phyloP scores from a whole-genome alignment of 2,113 vertebrate species.

The Vidua macroura region DNA sequence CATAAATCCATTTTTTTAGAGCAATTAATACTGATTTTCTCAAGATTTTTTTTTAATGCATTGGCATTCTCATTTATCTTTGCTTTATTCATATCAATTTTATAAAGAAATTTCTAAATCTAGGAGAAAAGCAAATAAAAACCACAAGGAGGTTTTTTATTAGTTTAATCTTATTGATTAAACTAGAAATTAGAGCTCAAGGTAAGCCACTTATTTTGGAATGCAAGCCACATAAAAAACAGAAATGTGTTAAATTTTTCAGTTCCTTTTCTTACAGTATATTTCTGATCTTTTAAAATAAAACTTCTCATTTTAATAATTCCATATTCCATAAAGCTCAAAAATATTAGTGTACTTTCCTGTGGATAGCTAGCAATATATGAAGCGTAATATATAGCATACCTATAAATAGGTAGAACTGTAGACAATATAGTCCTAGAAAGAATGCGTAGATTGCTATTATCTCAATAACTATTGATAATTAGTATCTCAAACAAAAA shows the following conservation, averaged over 20 bases:
- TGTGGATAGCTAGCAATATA: too few relatives aligned
- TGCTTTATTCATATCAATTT: background rate
- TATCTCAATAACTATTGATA: background rate
- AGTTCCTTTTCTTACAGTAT: background rate
- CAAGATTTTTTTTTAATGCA: background rate
- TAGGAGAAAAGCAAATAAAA: background rate
- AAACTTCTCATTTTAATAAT: background rate
- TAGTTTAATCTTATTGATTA: background rate
- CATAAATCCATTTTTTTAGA: background rate
- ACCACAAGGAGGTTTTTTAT: accelerated
- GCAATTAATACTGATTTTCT: background rate
- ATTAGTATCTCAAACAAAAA: background rate
- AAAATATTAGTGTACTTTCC: background rate
- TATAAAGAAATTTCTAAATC: background rate
- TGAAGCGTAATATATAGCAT: background rate
- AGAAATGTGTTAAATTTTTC: background rate
- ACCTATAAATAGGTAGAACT: background rate
- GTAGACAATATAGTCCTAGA: background rate
- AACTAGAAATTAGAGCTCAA: background rate
- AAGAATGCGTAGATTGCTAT: background rate
- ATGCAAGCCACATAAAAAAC: background rate
- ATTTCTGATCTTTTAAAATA: background rate
- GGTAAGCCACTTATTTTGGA: background rate
- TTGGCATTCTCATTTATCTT: background rate
- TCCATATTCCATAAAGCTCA: background rate